Percentiles rank a stretch among this genome's conserved stretches.
phyloP scores from a whole-genome alignment of 2,888 invertebrate species.

The Apotomis betuletana region DNA sequence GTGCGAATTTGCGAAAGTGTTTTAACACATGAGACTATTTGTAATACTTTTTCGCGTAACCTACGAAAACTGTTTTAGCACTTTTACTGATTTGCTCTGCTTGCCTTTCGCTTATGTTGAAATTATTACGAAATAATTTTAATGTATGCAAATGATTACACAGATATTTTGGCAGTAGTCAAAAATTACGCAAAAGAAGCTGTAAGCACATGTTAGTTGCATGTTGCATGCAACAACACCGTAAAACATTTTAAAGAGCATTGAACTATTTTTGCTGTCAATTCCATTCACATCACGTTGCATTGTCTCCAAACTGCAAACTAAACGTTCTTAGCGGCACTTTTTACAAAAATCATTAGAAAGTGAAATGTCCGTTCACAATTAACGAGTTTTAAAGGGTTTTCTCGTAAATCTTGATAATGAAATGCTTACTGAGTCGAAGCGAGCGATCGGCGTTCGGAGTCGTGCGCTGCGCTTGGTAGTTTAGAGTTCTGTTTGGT shows the following conservation, averaged over 20 bases:
- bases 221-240: background rate
- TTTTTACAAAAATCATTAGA: conserved; percentile 64
- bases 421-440: conserved; percentile 66
- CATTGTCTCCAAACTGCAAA: conserved; percentile 10
- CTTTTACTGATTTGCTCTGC: background rate
- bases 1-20: conserved; percentile 9
- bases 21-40: background rate
- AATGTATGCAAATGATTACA: no score
- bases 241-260: background rate
- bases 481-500: conserved; percentile 58
- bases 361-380: conserved; percentile 68
- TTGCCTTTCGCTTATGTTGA: background rate
- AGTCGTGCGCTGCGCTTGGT: conserved; percentile 50
- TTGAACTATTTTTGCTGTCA: background rate
- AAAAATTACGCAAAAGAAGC: no score
- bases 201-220: no score
- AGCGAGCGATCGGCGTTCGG: conserved; percentile 43
- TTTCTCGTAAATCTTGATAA: conserved; percentile 79
- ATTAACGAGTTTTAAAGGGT: conserved; percentile 77
- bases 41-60: background rate
- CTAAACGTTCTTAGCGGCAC: conserved; percentile 19
- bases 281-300: conserved; percentile 7
- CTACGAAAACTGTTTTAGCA: background rate
- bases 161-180: no score
- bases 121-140: background rate